phyloP scores from a whole-genome alignment of 1,140 invertebrate genomes.

The Penaeus vannamei region DNA sequence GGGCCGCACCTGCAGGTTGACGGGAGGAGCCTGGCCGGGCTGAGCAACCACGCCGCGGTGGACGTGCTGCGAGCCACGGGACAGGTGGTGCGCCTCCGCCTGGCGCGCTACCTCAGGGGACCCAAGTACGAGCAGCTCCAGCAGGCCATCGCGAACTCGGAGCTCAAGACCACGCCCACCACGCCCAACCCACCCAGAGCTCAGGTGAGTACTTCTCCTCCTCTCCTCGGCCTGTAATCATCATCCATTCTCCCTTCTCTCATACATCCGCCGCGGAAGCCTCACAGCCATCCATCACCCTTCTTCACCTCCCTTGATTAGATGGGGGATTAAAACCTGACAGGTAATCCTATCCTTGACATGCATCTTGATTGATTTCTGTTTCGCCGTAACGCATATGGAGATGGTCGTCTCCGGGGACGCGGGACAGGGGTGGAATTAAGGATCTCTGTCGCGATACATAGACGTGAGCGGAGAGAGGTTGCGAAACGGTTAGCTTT shows the following conservation, averaged over 20 bases:
- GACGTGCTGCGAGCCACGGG: slow-evolving; percentile 92
- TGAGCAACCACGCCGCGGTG: slow-evolving; percentile 96
- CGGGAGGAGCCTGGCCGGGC: slow-evolving; percentile 92
- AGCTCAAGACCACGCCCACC: slow-evolving; percentile 61
- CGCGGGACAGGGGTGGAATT: no score
- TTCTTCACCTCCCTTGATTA: background rate
- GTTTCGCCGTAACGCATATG: no score
- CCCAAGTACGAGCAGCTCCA: slow-evolving; percentile 96
- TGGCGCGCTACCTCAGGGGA: slow-evolving; percentile 93
- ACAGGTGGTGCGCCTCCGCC: slow-evolving; percentile 83
- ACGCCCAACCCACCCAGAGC: slow-evolving; percentile 63
- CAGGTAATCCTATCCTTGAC: no score
- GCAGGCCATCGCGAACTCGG: slow-evolving; percentile 83
- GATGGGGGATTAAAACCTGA: no score
- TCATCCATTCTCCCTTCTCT: no score
- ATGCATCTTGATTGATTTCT: no score
- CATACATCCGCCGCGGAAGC: no score
- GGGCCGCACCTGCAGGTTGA: slow-evolving; percentile 78
- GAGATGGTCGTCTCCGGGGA: no score
- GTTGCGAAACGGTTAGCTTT: no score
- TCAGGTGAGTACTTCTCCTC: slow-evolving; percentile 39
- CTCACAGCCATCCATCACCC: background rate
- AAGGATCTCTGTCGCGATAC: no score
- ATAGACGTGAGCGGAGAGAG: no score
- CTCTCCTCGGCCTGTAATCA: background rate